phyloP scores from a whole-genome alignment of 1,140 invertebrate species.

The Ectropis grisescens region DNA sequence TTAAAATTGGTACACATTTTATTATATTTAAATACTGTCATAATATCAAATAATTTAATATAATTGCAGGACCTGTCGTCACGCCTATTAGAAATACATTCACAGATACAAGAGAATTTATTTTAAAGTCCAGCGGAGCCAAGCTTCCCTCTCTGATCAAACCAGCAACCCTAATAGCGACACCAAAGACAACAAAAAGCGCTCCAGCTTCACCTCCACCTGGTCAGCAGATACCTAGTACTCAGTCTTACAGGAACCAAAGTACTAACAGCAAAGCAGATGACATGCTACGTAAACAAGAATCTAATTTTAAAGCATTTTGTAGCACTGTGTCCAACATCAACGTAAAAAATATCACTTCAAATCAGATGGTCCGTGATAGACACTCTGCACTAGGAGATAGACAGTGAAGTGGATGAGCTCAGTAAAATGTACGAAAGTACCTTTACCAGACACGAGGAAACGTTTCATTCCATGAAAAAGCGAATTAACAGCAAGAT shows the following conservation, averaged over 20 bases:
- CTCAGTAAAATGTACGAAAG: constrained; percentile 3
- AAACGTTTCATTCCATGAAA: constrained; percentile 1
- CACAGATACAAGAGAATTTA: too few species aligned
- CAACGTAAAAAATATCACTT: background rate
- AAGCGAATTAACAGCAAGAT: constrained; percentile 5
- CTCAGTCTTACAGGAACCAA: too few species aligned
- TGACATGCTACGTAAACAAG: background rate
- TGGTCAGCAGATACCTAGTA: too few species aligned
- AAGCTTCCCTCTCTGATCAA: too few species aligned
- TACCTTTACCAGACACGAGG: constrained; percentile 1
- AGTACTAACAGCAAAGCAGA: background rate
- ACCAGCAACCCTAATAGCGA: too few species aligned
- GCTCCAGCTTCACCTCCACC: too few species aligned
- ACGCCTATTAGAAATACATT: too few species aligned
- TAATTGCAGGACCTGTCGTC: too few species aligned
- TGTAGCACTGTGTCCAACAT: background rate
- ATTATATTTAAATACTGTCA: too few species aligned
- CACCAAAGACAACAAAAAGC: too few species aligned
- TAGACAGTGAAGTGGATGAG: constrained; percentile 3
- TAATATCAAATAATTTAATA: too few species aligned
- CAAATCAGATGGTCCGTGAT: constrained; percentile 2
- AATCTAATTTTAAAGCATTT: background rate
- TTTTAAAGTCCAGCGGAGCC: background rate
- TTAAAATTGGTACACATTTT: too few species aligned
- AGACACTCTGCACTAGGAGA: constrained; percentile 7